These are phyloP conservation scores for Ataeniobius toweri DNA, from an alignment of 2,797 vertebrate species.

Conservation along the genomic window DNA sequence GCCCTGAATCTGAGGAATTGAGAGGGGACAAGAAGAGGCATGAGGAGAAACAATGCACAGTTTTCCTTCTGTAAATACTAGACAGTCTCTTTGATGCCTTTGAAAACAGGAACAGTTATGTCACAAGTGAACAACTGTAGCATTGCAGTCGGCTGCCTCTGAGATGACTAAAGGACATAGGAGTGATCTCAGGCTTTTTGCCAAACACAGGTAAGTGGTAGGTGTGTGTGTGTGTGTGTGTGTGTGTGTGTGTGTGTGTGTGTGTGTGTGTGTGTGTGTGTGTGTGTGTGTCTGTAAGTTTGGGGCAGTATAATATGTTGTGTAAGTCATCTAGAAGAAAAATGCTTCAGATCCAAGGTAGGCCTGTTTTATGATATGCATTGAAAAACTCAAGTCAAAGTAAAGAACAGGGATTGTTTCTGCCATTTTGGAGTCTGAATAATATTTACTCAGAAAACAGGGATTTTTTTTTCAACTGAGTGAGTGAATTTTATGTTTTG, in stretches of 20 bases:
- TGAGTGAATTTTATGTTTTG: not conserved
- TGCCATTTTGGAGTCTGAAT: not conserved
- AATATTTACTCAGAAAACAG: not conserved
- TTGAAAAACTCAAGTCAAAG: not conserved
- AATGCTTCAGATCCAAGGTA: not conserved
- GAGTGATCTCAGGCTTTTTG: slow-evolving; percentile 50
- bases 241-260: not conserved
- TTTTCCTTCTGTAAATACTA: slow-evolving; percentile 14
- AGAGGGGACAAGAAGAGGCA: slow-evolving; percentile 23
- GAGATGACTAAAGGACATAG: slow-evolving; percentile 62
- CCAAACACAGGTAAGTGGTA: slow-evolving; percentile 48
- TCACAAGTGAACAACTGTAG: slow-evolving; percentile 50
- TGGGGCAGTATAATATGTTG: not conserved
- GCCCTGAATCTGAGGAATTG: slow-evolving; percentile 72
- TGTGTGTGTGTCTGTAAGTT: not conserved
- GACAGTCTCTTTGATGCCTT: slow-evolving; percentile 7
- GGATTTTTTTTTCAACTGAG: not conserved
- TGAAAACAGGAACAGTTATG: slow-evolving; percentile 15
- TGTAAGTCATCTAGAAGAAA: slow-evolving; percentile 6
- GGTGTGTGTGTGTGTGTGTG: slow-evolving; percentile 25
- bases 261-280: slow-evolving; percentile 1
- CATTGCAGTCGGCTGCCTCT: slow-evolving; percentile 63
- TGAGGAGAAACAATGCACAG: slow-evolving; percentile 20
- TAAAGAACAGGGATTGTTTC: slow-evolving; percentile 12
- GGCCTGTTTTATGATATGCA: not conserved